These are phyloP conservation scores for Drosophila austrosaltans DNA, from an alignment of 2,888 invertebrate genomes.

Conservation along the genomic window DNA sequence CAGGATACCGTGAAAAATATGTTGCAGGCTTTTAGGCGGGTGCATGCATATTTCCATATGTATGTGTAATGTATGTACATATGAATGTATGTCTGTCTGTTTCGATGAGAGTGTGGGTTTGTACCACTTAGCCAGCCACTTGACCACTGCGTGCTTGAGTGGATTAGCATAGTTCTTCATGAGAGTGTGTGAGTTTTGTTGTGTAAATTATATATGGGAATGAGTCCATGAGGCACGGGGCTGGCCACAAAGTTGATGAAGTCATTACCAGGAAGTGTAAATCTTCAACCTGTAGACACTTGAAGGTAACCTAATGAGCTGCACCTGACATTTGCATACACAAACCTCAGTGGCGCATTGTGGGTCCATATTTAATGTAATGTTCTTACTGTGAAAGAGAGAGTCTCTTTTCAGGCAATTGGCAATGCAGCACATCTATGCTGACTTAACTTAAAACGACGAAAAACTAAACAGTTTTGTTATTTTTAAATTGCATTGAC, in stretches of 20 bases:
- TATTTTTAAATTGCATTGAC: too few relatives aligned
- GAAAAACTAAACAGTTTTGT: too few relatives aligned
- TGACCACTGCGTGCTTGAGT: slow-evolving; percentile 2
- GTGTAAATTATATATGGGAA: not conserved
- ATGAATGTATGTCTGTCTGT: not conserved
- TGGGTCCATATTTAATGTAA: not conserved
- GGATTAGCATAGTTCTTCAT: slow-evolving; percentile 10
- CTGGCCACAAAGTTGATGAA: not conserved
- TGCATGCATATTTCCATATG: not conserved
- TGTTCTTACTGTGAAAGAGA: too few relatives aligned
- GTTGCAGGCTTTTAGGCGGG: slow-evolving; percentile 17
- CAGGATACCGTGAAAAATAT: slow-evolving; percentile 14
- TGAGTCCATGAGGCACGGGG: not conserved
- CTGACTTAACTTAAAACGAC: too few relatives aligned
- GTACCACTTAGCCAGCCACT: not conserved
- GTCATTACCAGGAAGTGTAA: slow-evolving; percentile 2
- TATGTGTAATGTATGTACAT: not conserved
- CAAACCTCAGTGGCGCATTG: not conserved
- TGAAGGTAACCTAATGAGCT: slow-evolving; percentile 6
- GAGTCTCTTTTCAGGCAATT: too few relatives aligned
- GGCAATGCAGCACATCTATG: too few relatives aligned
- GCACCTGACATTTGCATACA: slow-evolving; percentile 6
- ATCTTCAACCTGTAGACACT: not conserved
- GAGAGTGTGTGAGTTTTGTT: not conserved
- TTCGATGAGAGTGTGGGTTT: not conserved